Conservation (phyloP, 2,888 invertebrate species). For the Azorinus chamasolen region DNA sequence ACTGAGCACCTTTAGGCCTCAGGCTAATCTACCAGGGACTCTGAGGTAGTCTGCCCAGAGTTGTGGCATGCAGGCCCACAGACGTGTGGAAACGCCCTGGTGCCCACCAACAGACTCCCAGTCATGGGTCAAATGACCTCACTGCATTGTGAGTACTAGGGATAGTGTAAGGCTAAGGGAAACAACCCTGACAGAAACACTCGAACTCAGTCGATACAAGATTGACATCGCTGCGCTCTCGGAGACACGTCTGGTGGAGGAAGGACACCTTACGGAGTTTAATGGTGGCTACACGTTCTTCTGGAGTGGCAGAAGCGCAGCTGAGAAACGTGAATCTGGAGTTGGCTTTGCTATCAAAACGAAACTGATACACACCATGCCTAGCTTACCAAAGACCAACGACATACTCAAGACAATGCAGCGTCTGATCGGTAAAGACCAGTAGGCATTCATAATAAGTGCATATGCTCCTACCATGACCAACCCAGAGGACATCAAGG, state of each 20-base stretch:
- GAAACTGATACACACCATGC: not conserved
- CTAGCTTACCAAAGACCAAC: slow-evolving; percentile 3
- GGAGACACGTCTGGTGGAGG: slow-evolving; percentile 1
- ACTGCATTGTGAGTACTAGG: too few relatives aligned
- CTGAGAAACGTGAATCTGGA: slow-evolving; percentile 1
- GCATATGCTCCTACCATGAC: slow-evolving; percentile 19
- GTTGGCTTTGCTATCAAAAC: slow-evolving; percentile 7
- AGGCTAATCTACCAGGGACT: too few relatives aligned
- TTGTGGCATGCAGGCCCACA: too few relatives aligned
- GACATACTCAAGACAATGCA: not conserved
- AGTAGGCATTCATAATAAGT: slow-evolving; percentile 1
- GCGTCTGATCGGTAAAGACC: not conserved
- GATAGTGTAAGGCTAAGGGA: too few relatives aligned
- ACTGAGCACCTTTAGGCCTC: too few relatives aligned
- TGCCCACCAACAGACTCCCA: too few relatives aligned
- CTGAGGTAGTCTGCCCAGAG: too few relatives aligned
- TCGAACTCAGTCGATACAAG: too few relatives aligned
- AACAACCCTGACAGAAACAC: slow-evolving; percentile 12
- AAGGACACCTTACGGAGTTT: slow-evolving; percentile 8
- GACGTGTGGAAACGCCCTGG: too few relatives aligned
- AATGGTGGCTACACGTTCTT: too few relatives aligned
- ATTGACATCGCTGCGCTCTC: slow-evolving; percentile 18
- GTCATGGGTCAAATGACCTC: too few relatives aligned
- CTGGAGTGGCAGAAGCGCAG: slow-evolving; percentile 3
- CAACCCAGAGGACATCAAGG: slow-evolving; percentile 5